A percentile compares a stretch with the other conserved stretches of the same genome.
Conservation (phyloP, 2,888 invertebrate genomes). For the Drosophila tanythrix region DNA sequence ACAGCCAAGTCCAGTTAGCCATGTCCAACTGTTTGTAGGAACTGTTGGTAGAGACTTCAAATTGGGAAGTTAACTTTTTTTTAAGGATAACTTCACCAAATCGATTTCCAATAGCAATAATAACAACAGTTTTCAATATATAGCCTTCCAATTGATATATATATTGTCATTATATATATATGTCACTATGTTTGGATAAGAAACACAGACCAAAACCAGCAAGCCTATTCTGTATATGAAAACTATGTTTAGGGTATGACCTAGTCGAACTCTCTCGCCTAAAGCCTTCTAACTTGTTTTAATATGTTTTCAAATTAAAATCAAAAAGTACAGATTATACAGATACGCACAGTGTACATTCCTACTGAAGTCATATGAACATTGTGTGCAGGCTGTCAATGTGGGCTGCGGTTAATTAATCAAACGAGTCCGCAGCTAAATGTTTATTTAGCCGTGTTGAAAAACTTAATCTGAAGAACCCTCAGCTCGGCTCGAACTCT, state of each 20-base stretch:
- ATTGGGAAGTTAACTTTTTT: background rate
- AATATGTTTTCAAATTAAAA: background rate
- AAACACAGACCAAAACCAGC: background rate
- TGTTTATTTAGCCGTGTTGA: conserved; percentile 65
- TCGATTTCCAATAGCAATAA: background rate
- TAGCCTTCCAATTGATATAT: background rate
- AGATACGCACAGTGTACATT: background rate
- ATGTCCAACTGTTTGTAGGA: background rate
- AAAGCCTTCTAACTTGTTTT: background rate
- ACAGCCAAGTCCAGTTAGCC: background rate
- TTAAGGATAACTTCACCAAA: background rate
- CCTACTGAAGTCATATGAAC: background rate
- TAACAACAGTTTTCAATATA: background rate
- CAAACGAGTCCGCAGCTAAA: conserved; percentile 48
- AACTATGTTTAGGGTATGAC: background rate
- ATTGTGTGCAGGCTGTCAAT: conserved; percentile 54
- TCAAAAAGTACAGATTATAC: background rate
- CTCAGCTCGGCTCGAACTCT: conserved; percentile 44
- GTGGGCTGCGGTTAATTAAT: conserved; percentile 62
- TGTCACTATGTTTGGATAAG: too few species aligned
- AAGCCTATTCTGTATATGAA: background rate
- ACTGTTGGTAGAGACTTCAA: background rate
- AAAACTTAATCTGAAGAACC: conserved; percentile 59
- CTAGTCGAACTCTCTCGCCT: background rate
- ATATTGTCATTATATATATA: too few species aligned